phyloP scores from a whole-genome alignment of 1,140 invertebrate species.

The Eumeta japonica region DNA sequence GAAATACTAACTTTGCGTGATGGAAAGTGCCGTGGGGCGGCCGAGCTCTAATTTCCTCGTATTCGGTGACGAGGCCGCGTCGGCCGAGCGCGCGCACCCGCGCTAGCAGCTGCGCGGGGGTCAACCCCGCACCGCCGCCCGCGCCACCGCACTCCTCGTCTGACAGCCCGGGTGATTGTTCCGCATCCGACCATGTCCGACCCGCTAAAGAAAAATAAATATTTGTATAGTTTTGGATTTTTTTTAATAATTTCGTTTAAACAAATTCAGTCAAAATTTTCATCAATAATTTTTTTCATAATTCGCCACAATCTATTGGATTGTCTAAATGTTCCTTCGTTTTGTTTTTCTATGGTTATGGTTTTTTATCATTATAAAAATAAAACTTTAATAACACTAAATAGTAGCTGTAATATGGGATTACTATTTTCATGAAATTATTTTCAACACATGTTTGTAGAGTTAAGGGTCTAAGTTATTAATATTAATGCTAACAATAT shows the following conservation, averaged over 20 bases:
- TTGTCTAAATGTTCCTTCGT: too few species aligned
- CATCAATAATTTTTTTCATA: too few species aligned
- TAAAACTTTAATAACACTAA: too few species aligned
- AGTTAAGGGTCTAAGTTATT: too few species aligned
- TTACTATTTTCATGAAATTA: too few species aligned
- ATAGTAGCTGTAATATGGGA: too few species aligned
- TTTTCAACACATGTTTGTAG: too few species aligned
- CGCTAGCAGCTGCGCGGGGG: slow-evolving; percentile 73
- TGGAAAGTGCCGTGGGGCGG: slow-evolving; percentile 83
- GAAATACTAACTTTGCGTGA: slow-evolving; percentile 60
- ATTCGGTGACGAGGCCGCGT: slow-evolving; percentile 79
- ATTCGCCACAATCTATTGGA: too few species aligned
- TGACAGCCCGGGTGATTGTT: slow-evolving; percentile 75
- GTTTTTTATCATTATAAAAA: too few species aligned
- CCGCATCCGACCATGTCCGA: slow-evolving; percentile 43
- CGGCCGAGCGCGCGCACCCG: slow-evolving; percentile 63
- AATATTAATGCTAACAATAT: too few species aligned
- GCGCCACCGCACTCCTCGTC: slow-evolving; percentile 83
- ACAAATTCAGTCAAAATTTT: neutral
- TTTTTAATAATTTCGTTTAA: neutral
- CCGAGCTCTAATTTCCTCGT: slow-evolving; percentile 79
- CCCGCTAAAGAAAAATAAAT: slow-evolving; percentile 16
- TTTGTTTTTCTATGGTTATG: too few species aligned
- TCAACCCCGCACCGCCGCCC: slow-evolving; percentile 65
- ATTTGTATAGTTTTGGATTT: too few species aligned